Evolutionary conservation across 2,888 invertebrate genomes (phyloP), one percentile per base, ranked within the genome.

Genomic region (Leptothorax acervorum): DNA sequence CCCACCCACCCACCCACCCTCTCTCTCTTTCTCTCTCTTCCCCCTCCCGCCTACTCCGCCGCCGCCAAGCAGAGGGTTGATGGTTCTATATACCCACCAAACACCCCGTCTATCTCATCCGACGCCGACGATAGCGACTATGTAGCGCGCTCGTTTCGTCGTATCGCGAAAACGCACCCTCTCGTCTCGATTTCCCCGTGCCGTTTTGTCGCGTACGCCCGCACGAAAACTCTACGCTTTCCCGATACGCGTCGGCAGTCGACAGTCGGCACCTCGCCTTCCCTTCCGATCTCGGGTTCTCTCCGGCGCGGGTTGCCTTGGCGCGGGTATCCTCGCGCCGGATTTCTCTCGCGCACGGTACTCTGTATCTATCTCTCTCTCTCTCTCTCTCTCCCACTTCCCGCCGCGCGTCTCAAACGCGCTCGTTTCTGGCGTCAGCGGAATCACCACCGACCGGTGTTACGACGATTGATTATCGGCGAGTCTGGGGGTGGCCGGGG

Each of bases 391-490:
- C 42, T 75, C 15, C 42, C 70, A 48, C 71, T 55, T 48, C 84
- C 66, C 74, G 73, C 66, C 74, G 83, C 81, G 42, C 42, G 89
- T 82, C 86, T 82, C 76, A 84, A 84, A 88, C 51, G 68, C 89
- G 87, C 48, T 85, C 89, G 87, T 89, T 91, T 74, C 87, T 86
- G 86, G 90, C 90, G 90, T 89, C 91, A 89, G 90, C 84, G 91
- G 92, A 92, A 93, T 93, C 92, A 92, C 79, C 79, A 81, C 93
- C 93, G 92, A 92, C 93, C 93, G 93, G 93, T 93, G 94, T 94
- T 94, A 93, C 94, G 94, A 95, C 94, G 94, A 95, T 94, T 95
- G 94, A 95, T 95, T 95, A 95, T 95, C 94, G 93, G 92, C 91
- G 92, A 91, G 92, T 92, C 91, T 90, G 91, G 91, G 89, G 89